Evolutionary conservation across 2,797 vertebrate genomes (phyloP), one percentile per base, ranked within the genome.

Genomic region (Mus minutoides): DNA sequence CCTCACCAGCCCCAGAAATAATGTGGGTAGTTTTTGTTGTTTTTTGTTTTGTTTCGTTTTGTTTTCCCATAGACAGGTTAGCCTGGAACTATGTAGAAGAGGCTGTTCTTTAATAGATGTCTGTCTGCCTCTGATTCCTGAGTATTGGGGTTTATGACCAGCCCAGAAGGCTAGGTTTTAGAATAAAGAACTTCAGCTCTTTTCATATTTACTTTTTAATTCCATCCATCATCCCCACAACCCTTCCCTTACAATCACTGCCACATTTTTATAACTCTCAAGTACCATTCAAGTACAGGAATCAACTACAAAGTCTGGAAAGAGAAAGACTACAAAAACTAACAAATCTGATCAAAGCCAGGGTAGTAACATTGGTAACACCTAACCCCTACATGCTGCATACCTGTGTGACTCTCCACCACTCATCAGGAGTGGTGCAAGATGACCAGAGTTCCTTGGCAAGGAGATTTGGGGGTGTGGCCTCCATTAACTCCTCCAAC

Each of bases 381-480:
- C 19, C 22, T 31, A n/a, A 54, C 37, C 73, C 22, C 80, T n/a
- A 95, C n/a, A 21, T 13, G 46, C 26, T 40, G 14, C 64, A 88
- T 83, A 99, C 99, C 99, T 99, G 99, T 37, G 99, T 99, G 96
- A 99, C 99, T 97, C 99, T 99, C 99, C 99, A 99, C 99, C 99
- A 99, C 87, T 99, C 99, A 88, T 99, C 99, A 9, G 99, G 99
- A 0, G 99, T 99, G 80, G 99, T 99, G 88, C 99, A 99, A 0
- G 99, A 99, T 34, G 99, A 99, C 99, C 99, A 99, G n/a, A 99
- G 99, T 97, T 99, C 99, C 97, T 99, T 99, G n/a, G 99, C 99
- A 1, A 99, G 98, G 82, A 99, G 99, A 96, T 99, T 99, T 0
- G 99, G 99, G 5, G 99, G 99, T 0, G 99, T 99, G 26, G 99